Percentiles rank a stretch among this genome's conserved stretches.
Conservation (phyloP, 2,888 invertebrate species). For the Hydriomena furcata region DNA sequence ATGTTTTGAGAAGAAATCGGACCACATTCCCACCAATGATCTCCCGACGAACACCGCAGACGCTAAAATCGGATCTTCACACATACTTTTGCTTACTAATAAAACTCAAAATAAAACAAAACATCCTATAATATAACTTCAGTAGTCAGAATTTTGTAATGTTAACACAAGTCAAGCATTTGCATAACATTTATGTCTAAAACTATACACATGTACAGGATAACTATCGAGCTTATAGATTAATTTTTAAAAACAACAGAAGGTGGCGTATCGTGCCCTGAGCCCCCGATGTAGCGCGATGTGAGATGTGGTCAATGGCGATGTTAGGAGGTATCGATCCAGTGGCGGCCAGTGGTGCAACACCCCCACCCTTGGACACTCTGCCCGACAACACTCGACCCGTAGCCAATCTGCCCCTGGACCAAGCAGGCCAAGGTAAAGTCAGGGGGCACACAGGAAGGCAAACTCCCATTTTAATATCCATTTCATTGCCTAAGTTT, state of each 20-base stretch:
- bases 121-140: slow-evolving; percentile 29
- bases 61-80: slow-evolving; percentile 29
- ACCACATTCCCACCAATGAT: slow-evolving; percentile 8
- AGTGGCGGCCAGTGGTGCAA: slow-evolving; percentile 42
- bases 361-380: slow-evolving; percentile 31
- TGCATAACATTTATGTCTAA: slow-evolving; percentile 32
- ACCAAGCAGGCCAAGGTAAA: slow-evolving; percentile 66
- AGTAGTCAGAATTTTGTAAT: slow-evolving; percentile 36
- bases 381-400: slow-evolving; percentile 40
- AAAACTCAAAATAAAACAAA: slow-evolving; percentile 36
- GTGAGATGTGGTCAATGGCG: slow-evolving; percentile 79
- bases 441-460: slow-evolving; percentile 74
- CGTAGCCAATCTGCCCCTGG: slow-evolving; percentile 32
- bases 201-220: slow-evolving; percentile 39
- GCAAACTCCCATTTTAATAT: slow-evolving; percentile 70
- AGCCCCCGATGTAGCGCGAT: slow-evolving; percentile 78
- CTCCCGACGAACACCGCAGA: slow-evolving; percentile 14
- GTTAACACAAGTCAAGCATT: slow-evolving; percentile 30
- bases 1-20: slow-evolving; percentile 17
- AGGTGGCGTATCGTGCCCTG: slow-evolving; percentile 78
- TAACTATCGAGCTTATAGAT: slow-evolving; percentile 73
- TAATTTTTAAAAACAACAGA: slow-evolving; percentile 82
- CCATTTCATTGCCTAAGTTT: slow-evolving; percentile 54
- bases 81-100: slow-evolving; percentile 35
- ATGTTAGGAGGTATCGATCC: slow-evolving; percentile 70